These are phyloP conservation scores for Arenaria interpres DNA, from an alignment of 2,113 vertebrate species.

Conservation along the genomic window DNA sequence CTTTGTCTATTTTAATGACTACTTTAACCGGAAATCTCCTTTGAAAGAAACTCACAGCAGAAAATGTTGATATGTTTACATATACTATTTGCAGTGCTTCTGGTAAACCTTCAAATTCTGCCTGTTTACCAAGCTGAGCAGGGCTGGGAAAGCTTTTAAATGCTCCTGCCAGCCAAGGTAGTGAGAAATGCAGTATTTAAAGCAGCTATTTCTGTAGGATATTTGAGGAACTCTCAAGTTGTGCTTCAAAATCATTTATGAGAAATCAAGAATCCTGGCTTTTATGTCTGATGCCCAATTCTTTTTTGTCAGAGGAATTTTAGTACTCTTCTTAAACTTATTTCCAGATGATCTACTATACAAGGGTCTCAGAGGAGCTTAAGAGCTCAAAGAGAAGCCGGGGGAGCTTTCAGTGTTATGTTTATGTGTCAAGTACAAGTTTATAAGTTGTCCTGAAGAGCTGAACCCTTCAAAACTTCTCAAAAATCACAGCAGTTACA, in stretches of 20 bases:
- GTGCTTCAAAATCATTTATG: not conserved
- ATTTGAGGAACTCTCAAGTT: not conserved
- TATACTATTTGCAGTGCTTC: not conserved
- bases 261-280: not conserved
- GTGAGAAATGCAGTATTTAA: not conserved
- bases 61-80: not conserved
- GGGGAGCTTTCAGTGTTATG: not conserved
- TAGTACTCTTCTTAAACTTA: not conserved
- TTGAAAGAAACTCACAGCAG: not conserved
- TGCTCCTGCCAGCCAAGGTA: not conserved
- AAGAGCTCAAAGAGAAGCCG: not conserved
- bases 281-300: not conserved
- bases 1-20: not conserved
- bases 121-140: not conserved
- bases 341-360: not conserved
- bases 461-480: not conserved
- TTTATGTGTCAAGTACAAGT: not conserved
- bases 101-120: not conserved
- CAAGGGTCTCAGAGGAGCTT: not conserved
- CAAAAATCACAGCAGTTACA: not conserved
- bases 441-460: not conserved
- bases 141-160: not conserved
- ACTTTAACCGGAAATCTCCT: not conserved
- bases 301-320: not conserved
- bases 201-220: not conserved